Evolutionary conservation across 1,140 invertebrate genomes (phyloP).

Genomic region (Drosophila ficusphila): DNA sequence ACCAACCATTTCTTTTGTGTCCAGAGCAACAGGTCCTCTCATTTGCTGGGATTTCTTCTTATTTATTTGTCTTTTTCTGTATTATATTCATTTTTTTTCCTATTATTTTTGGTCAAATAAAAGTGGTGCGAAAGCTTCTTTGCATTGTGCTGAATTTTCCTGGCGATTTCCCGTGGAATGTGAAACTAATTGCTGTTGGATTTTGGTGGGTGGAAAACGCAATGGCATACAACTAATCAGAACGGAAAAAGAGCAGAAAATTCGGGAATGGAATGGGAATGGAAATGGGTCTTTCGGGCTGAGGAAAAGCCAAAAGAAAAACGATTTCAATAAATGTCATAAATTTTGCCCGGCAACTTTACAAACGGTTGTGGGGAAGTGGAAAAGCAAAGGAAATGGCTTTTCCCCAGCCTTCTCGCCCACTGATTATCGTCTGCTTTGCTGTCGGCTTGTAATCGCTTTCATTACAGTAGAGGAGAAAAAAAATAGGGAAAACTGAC

Average conservation of each 20-base stretch:
- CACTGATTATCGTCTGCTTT: conserved; percentile 48
- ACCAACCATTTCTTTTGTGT: conserved; percentile 15
- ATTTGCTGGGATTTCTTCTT: conserved; percentile 38
- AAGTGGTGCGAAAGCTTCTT: not conserved
- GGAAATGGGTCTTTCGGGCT: not conserved
- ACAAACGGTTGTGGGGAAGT: conserved; percentile 18
- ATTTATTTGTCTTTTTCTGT: conserved; percentile 30
- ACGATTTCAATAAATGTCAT: conserved; percentile 61
- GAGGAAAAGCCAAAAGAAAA: conserved; percentile 12
- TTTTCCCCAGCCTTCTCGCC: not conserved
- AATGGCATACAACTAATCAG: conserved; percentile 35
- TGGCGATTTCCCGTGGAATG: conserved; percentile 23
- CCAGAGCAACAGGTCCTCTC: conserved; percentile 35
- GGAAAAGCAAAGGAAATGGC: conserved; percentile 34
- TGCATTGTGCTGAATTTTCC: conserved; percentile 23
- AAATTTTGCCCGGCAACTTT: conserved; percentile 53
- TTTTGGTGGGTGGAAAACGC: not conserved
- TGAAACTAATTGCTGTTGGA: conserved; percentile 30
- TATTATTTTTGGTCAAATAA: conserved; percentile 2
- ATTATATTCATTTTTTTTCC: conserved; percentile 19
- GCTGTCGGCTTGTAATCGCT: conserved; percentile 50
- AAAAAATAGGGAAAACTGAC: conserved; percentile 29
- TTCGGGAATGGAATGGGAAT: not conserved
- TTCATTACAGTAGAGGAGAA: conserved; percentile 41
- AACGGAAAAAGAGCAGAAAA: conserved; percentile 8